phyloP scores from a whole-genome alignment of 2,797 vertebrate genomes.

The Chloroceryle inda region DNA sequence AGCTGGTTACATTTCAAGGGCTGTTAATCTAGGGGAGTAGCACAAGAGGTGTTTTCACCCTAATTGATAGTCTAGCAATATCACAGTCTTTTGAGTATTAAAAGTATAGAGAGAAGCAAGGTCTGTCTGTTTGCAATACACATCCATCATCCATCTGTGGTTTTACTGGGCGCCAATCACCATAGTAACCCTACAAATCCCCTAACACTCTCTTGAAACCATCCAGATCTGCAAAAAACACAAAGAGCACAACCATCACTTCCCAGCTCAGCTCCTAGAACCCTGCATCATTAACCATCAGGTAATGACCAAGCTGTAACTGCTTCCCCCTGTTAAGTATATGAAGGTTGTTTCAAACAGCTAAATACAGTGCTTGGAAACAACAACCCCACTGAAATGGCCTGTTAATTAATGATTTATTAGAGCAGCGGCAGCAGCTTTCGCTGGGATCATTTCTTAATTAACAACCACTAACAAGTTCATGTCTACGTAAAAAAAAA shows the following conservation, averaged over 20 bases:
- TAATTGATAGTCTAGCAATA: not conserved
- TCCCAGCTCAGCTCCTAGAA: not conserved
- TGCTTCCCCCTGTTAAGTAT: not conserved
- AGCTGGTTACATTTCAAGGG: constrained; percentile 10
- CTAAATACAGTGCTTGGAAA: constrained; percentile 18
- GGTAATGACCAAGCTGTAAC: constrained; percentile 29
- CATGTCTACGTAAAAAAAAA: not conserved
- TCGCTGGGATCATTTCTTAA: constrained; percentile 74
- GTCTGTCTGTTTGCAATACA: not conserved
- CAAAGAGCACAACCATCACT: not conserved
- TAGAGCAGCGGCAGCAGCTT: constrained; percentile 33
- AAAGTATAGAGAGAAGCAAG: not conserved
- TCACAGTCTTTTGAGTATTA: not conserved
- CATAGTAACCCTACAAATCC: constrained; percentile 11
- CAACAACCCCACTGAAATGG: constrained; percentile 50
- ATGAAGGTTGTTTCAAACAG: constrained; percentile 24
- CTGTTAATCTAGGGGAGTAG: not conserved
- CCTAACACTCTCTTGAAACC: not conserved
- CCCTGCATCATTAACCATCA: constrained; percentile 60
- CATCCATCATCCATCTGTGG: not conserved
- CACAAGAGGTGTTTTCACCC: not conserved
- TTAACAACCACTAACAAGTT: constrained; percentile 73
- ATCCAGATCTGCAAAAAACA: not conserved
- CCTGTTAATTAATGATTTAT: constrained; percentile 81
- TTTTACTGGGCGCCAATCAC: not conserved